These are phyloP conservation scores for Peribatodes rhomboidaria DNA, from an alignment of 2,888 invertebrate genomes.

Conservation along the genomic window DNA sequence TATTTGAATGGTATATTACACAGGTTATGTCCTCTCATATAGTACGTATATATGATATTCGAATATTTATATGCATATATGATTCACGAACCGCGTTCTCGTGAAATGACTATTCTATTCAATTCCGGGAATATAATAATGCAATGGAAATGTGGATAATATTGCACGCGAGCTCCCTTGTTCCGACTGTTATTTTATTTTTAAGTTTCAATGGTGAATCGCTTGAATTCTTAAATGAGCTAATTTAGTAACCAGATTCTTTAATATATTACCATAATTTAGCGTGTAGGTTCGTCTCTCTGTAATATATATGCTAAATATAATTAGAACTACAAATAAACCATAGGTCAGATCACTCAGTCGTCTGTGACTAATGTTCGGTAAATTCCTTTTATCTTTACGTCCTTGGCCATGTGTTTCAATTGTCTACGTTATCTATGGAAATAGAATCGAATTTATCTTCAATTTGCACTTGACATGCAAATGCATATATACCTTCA, in stretches of 20 bases:
- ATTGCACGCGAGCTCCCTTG: not conserved
- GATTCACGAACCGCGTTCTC: conserved; percentile 40
- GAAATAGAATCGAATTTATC: conserved; percentile 18
- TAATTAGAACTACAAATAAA: not conserved
- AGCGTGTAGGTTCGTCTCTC: not conserved
- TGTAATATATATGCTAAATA: not conserved
- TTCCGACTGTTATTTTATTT: not conserved
- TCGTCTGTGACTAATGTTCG: conserved; percentile 11
- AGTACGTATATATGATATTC: not conserved
- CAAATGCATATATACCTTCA: conserved; percentile 20
- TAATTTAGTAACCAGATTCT: not conserved
- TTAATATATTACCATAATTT: not conserved
- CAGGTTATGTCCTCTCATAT: not conserved
- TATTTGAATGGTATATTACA: not conserved
- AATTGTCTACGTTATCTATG: conserved; percentile 19
- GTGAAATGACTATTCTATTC: conserved; percentile 22
- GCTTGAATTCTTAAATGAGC: not conserved
- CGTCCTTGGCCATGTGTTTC: conserved; percentile 26
- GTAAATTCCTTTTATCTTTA: conserved; percentile 18
- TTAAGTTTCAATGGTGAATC: not conserved
- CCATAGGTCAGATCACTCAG: conserved; percentile 2
- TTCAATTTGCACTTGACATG: conserved; percentile 28
- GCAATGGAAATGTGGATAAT: conserved; percentile 6
- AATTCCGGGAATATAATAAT: conserved; percentile 26
- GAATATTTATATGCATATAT: conserved; percentile 37